These are phyloP conservation scores for Callosobruchus maculatus DNA, from an alignment of 2,888 invertebrate genomes.

Conservation along the genomic window DNA sequence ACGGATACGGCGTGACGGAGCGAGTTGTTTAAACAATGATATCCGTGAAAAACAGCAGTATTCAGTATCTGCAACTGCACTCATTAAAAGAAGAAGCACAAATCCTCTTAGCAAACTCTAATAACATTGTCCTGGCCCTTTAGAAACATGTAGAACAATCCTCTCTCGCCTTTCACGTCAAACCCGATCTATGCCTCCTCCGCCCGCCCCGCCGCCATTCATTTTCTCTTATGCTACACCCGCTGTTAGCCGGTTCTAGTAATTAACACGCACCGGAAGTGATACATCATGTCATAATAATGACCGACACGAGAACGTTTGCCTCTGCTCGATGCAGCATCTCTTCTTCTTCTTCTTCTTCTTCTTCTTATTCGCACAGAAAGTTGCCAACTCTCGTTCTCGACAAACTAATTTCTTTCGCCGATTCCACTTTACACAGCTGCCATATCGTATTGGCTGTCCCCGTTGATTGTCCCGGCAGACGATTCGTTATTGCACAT, in stretches of 20 bases:
- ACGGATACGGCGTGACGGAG: no score
- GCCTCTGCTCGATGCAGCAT: background rate
- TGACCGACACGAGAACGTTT: slow-evolving; percentile 48
- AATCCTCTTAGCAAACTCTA: no score
- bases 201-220: background rate
- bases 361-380: background rate
- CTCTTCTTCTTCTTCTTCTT: no score
- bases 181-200: background rate
- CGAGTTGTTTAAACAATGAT: no score
- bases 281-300: slow-evolving; percentile 50
- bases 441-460: background rate
- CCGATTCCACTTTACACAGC: background rate
- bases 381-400: background rate
- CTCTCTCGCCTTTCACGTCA: background rate
- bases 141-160: background rate
- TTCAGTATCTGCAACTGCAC: no score
- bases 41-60: no score
- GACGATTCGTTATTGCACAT: no score
- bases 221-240: background rate
- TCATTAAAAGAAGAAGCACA: no score
- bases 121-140: no score
- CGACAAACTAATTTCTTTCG: background rate
- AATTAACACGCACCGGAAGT: slow-evolving; percentile 49
- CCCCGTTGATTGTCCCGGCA: background rate
- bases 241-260: slow-evolving; percentile 34